phyloP scores from a whole-genome alignment of 2,888 invertebrate genomes.

The Chrysotoxum bicinctum region DNA sequence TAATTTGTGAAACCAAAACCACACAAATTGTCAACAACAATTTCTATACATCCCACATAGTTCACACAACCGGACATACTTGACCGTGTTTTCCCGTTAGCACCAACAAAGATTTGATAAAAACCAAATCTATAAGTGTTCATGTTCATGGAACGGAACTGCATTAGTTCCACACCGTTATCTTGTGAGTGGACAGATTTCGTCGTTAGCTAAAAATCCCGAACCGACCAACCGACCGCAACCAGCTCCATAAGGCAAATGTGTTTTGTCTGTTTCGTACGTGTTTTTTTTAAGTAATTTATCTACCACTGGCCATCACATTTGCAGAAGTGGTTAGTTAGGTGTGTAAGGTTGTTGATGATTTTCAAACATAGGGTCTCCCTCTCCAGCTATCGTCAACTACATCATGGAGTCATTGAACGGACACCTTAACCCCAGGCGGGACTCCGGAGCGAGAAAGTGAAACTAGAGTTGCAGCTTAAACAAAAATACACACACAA shows the following conservation, averaged over 20 bases:
- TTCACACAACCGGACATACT: constrained; percentile 45
- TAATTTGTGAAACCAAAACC: background rate
- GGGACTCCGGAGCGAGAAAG: constrained; percentile 51
- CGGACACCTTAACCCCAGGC: constrained; percentile 41
- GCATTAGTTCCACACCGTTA: constrained; percentile 55
- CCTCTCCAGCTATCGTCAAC: background rate
- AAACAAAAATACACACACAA: background rate
- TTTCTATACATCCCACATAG: background rate
- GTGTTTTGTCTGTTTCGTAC: background rate
- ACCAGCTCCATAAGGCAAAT: constrained; percentile 2
- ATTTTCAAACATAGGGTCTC: constrained; percentile 33
- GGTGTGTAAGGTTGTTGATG: constrained; percentile 19
- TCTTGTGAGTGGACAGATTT: constrained; percentile 23
- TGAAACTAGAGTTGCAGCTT: constrained; percentile 51
- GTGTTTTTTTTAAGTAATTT: constrained; percentile 8
- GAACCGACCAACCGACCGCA: constrained; percentile 1
- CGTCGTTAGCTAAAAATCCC: constrained; percentile 12
- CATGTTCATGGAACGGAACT: constrained; percentile 41
- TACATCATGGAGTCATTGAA: constrained; percentile 49
- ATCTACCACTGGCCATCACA: constrained; percentile 29
- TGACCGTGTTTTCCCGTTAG: constrained; percentile 13
- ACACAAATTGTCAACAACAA: constrained; percentile 15
- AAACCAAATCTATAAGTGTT: background rate
- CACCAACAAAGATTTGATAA: background rate
- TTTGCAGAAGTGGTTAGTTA: constrained; percentile 2